These are phyloP conservation scores for Diabrotica undecimpunctata DNA, from an alignment of 1,140 invertebrate genomes.

Conservation along the genomic window DNA sequence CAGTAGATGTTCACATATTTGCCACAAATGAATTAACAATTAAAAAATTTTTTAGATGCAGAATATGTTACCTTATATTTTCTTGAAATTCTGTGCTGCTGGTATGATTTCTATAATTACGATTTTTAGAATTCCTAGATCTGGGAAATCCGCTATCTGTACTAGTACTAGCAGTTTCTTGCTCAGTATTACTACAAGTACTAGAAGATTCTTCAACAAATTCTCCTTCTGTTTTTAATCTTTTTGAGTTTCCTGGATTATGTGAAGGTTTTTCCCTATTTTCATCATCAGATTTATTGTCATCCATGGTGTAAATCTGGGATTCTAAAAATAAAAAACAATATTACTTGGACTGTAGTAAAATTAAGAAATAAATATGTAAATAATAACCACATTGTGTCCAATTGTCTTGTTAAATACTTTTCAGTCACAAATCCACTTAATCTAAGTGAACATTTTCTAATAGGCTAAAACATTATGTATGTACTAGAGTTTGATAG, in stretches of 20 bases:
- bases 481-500: too few relatives aligned
- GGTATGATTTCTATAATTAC: conserved; percentile 28
- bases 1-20: too few relatives aligned
- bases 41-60: not conserved
- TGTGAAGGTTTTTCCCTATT: conserved; percentile 21
- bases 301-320: conserved; percentile 32
- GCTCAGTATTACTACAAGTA: conserved; percentile 35
- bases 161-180: conserved; percentile 32
- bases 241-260: conserved; percentile 35
- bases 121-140: conserved; percentile 25
- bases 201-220: conserved; percentile 26
- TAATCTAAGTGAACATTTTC: too few relatives aligned
- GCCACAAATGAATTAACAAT: too few relatives aligned
- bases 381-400: too few relatives aligned
- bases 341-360: too few relatives aligned
- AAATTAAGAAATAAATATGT: too few relatives aligned
- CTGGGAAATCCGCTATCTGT: conserved; percentile 31
- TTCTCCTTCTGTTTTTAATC: conserved; percentile 36
- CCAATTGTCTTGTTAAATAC: too few relatives aligned
- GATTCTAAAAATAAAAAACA: not conserved
- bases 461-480: too few relatives aligned
- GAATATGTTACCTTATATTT: not conserved
- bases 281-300: conserved; percentile 36
- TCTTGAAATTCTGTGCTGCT: conserved; percentile 13
- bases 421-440: too few relatives aligned